Base-by-base conservation (phyloP, 2,113 vertebrate genomes). In the Malurus elegans region DNA sequence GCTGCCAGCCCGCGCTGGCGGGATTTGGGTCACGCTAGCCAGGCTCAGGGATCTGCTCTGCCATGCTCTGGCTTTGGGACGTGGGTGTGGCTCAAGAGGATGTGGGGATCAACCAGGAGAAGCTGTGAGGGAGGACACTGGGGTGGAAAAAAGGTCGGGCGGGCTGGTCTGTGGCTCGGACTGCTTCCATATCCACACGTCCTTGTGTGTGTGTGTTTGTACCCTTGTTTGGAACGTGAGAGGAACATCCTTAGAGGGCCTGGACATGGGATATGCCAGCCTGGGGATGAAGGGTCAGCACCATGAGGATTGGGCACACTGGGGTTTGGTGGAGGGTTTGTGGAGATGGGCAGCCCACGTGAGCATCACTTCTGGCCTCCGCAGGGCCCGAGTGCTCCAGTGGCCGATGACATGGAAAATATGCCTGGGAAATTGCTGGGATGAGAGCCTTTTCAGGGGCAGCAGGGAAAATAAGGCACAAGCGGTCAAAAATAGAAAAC, bases 401-500 rank as follows among this genome's bases (percentile, higher is more conserved):
- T 67, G 66, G 62, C 48, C 1, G 6, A 60, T 58, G 42, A 47
- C 13, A 5, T 42, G 54, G 85, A 48, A 92, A 90, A 88, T 7
- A 69, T 2, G 32, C 36, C 88, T 74, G 93, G 83, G 61, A 78
- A 85, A 76, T 5, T 25, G 9, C 51, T 76, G 78, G 51, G 64
- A 91, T 60, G 34, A 88, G 81, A 70, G 15, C 51, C 26, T 93
- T 92, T 93, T 97, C 82, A 53, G 56, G 95, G 96, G 80, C 97
- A 97, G 85, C 60, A 78, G 82, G 94, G 93, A 97, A 97, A 98
- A 98, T 94, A 98, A 98, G 95, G 97, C 98, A 97, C 96, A 96
- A 96, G 47, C 1, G 96, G 96, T 97, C 92, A 98, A 98, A 98
- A 98, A 98, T 97, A 97, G 95, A 98, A 94, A 97, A 97, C 95